Evolutionary conservation across 2,888 invertebrate genomes (phyloP).

Genomic region (Cybosia mesomella): DNA sequence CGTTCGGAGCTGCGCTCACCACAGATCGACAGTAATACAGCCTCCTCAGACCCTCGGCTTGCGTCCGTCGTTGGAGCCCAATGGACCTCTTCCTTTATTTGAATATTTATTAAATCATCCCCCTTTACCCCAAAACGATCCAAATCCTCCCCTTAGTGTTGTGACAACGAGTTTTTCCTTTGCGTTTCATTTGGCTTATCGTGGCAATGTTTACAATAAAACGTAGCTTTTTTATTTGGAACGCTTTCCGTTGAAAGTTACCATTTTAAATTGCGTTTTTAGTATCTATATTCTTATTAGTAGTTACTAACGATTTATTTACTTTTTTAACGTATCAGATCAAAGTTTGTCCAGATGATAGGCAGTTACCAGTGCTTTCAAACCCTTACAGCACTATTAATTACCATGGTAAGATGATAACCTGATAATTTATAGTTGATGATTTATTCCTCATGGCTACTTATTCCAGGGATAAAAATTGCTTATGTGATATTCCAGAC

Average conservation of each 20-base stretch:
- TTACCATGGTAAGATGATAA: too few species aligned
- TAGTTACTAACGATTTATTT: too few species aligned
- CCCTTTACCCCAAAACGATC: slow-evolving; percentile 55
- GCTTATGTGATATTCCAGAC: too few species aligned
- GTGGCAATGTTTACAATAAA: slow-evolving; percentile 51
- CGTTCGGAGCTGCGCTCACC: slow-evolving; percentile 28
- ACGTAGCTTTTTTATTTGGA: slow-evolving; percentile 45
- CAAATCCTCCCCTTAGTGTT: slow-evolving; percentile 57
- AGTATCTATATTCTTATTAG: background rate
- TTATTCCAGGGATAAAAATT: too few species aligned
- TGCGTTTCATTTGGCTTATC: slow-evolving; percentile 67
- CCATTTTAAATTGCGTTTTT: background rate
- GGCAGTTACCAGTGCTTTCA: too few species aligned
- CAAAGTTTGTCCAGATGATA: too few species aligned
- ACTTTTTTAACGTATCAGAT: too few species aligned
- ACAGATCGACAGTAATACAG: slow-evolving; percentile 46
- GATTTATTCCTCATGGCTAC: too few species aligned
- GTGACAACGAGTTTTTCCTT: slow-evolving; percentile 66
- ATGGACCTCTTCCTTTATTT: slow-evolving; percentile 73
- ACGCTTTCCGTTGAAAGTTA: slow-evolving; percentile 14
- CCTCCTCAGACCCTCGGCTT: slow-evolving; percentile 42
- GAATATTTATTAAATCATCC: slow-evolving; percentile 81
- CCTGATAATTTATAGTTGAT: too few species aligned
- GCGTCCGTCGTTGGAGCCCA: slow-evolving; percentile 61
- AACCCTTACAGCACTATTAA: too few species aligned